A percentile compares a stretch with the other conserved stretches of the same genome.
These are phyloP conservation scores for Eupelmus urozonus DNA, from an alignment of 2,888 invertebrate genomes.

Conservation along the genomic window DNA sequence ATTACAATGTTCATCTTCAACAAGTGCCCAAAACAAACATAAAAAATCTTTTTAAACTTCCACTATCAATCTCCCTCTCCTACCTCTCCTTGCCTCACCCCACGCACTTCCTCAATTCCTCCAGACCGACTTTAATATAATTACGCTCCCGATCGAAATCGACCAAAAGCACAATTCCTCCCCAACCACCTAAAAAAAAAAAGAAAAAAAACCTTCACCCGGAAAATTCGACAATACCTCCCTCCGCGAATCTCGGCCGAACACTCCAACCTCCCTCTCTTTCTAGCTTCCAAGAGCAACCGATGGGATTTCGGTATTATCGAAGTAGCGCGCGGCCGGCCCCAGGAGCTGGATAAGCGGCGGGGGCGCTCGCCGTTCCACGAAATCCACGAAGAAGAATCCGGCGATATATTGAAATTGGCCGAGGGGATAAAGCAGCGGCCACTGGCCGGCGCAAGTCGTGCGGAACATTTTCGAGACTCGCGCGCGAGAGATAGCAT, in stretches of 20 bases:
- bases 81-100: too few species aligned
- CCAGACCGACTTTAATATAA: constrained; percentile 19
- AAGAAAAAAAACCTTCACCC: background rate
- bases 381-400: constrained; percentile 47
- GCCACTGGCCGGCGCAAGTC: background rate
- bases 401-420: constrained; percentile 66
- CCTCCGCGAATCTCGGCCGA: constrained; percentile 29
- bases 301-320: constrained; percentile 51
- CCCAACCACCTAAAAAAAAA: background rate
- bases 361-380: constrained; percentile 52
- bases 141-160: background rate
- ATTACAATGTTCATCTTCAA: too few species aligned
- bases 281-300: background rate
- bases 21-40: too few species aligned
- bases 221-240: constrained; percentile 26
- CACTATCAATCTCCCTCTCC: too few species aligned
- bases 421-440: constrained; percentile 54
- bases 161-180: background rate
- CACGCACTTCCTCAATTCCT: too few species aligned
- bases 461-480: background rate
- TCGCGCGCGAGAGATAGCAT: constrained; percentile 26
- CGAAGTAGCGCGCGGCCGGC: background rate
- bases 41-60: too few species aligned
- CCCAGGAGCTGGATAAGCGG: constrained; percentile 37
- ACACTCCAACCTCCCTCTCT: background rate